These are phyloP conservation scores for Melanchra persicariae DNA, from an alignment of 2,888 invertebrate species.

Conservation along the genomic window DNA sequence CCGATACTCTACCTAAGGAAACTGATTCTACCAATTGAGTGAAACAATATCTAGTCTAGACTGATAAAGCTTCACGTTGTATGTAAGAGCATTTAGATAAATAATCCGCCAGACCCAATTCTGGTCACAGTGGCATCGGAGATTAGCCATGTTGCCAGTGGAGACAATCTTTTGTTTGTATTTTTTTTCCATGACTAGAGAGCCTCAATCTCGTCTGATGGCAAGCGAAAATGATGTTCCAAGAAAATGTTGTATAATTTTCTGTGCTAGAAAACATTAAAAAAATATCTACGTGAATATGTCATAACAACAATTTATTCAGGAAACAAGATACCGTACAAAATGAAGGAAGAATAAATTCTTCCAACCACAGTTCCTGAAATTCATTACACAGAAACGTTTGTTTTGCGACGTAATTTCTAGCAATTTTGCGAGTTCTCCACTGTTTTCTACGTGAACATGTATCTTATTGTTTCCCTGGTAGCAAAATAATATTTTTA, in stretches of 20 bases:
- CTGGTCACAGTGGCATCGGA: too few species aligned
- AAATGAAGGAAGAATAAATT: conserved; percentile 36
- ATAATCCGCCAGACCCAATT: too few species aligned
- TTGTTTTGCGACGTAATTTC: conserved; percentile 25
- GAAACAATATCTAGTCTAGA: not conserved
- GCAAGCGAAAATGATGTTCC: too few species aligned
- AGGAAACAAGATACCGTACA: conserved; percentile 5
- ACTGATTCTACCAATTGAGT: conserved; percentile 9
- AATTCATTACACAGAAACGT: conserved; percentile 40
- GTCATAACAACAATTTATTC: conserved; percentile 18
- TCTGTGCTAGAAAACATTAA: not conserved
- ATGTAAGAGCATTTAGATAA: not conserved
- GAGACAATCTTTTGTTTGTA: too few species aligned
- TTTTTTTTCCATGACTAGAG: too few species aligned
- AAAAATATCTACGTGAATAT: not conserved
- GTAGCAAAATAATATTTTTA: conserved; percentile 21
- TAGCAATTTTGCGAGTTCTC: conserved; percentile 1
- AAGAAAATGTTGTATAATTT: not conserved
- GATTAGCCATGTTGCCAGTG: too few species aligned
- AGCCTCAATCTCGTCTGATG: too few species aligned
- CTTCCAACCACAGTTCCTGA: conserved; percentile 1
- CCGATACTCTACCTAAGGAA: not conserved
- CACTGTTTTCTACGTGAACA: not conserved
- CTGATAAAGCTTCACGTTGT: too few species aligned
- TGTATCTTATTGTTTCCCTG: conserved; percentile 28